Conservation (phyloP, 2,888 invertebrate species). For the Homarus gammarus region DNA sequence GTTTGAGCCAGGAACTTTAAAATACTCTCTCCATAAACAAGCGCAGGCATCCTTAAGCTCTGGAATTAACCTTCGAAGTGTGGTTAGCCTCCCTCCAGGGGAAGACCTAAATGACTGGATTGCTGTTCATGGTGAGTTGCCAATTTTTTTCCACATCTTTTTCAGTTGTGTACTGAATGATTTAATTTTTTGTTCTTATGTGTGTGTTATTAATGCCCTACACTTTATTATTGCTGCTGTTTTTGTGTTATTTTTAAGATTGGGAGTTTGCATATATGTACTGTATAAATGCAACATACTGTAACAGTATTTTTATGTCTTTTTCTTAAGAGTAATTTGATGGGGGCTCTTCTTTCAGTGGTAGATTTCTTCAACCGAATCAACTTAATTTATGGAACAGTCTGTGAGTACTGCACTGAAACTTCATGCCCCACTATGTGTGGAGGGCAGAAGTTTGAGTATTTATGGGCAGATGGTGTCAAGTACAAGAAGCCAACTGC, state of each 20-base stretch:
- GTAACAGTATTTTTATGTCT: no score
- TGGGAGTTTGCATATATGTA: background rate
- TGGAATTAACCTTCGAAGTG: conserved; percentile 90
- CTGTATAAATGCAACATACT: no score
- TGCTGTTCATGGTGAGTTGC: conserved; percentile 89
- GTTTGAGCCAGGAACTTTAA: conserved; percentile 91
- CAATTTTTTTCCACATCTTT: background rate
- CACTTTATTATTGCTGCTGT: no score
- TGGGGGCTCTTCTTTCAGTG: conserved; percentile 82
- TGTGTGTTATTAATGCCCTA: no score
- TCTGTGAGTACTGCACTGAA: conserved; percentile 90
- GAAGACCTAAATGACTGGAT: conserved; percentile 95
- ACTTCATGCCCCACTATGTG: conserved; percentile 93
- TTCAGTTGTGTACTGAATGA: no score
- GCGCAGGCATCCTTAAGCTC: conserved; percentile 94
- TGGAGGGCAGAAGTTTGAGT: conserved; percentile 93
- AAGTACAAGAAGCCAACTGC: conserved; percentile 83
- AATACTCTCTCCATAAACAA: conserved; percentile 92
- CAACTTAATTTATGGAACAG: conserved; percentile 93
- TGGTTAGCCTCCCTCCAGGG: conserved; percentile 89
- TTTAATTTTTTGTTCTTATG: no score
- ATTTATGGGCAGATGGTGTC: conserved; percentile 92
- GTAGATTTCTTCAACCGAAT: conserved; percentile 97
- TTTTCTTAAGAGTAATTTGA: conserved; percentile 41
- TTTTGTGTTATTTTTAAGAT: conserved; percentile 1